These are phyloP conservation scores for Oopsacas minuta DNA, from an alignment of 37 sponge, comb jelly and placozoan species.

Conservation along the genomic window DNA sequence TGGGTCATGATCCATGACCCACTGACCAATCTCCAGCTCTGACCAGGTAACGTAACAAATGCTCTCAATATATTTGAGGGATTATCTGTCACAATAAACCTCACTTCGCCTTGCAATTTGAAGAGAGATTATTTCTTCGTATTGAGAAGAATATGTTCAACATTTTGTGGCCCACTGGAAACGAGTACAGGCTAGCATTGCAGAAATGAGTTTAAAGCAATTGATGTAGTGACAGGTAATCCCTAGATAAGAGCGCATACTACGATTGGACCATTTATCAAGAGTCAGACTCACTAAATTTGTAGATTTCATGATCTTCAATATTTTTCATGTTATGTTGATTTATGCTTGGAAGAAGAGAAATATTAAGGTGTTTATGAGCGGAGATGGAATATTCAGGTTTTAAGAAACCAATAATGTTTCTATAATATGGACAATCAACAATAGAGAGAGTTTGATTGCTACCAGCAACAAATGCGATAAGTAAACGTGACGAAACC, in stretches of 20 bases:
- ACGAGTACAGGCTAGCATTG: constrained; percentile 18
- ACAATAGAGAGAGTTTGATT: constrained; percentile 19
- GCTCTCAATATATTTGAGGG: constrained; percentile 4
- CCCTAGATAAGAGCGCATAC: constrained; percentile 20
- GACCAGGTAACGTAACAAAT: constrained; percentile 11
- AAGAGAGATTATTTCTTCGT: constrained; percentile 18
- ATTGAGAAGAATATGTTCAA: constrained; percentile 16
- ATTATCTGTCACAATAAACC: constrained; percentile 16
- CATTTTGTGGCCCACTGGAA: constrained; percentile 19
- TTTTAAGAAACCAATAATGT: not conserved
- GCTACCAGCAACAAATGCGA: constrained; percentile 23
- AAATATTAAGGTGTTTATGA: constrained; percentile 21
- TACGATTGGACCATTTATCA: constrained; percentile 27
- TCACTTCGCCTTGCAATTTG: constrained; percentile 3
- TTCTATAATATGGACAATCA: constrained; percentile 19
- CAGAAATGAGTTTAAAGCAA: not conserved
- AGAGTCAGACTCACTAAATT: constrained; percentile 18
- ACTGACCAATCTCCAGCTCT: too few species aligned
- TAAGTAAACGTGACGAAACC: constrained; percentile 11
- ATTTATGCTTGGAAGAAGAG: constrained; percentile 10
- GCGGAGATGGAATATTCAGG: constrained; percentile 22
- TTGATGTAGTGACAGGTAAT: constrained; percentile 24
- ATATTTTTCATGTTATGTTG: not conserved
- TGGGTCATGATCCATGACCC: too few species aligned
- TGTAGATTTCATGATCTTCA: not conserved